A percentile compares a stretch with the other conserved stretches of the same genome.
These are phyloP conservation scores for Lasioglossum villosulum DNA, from an alignment of 2,888 invertebrate genomes.

Conservation along the genomic window DNA sequence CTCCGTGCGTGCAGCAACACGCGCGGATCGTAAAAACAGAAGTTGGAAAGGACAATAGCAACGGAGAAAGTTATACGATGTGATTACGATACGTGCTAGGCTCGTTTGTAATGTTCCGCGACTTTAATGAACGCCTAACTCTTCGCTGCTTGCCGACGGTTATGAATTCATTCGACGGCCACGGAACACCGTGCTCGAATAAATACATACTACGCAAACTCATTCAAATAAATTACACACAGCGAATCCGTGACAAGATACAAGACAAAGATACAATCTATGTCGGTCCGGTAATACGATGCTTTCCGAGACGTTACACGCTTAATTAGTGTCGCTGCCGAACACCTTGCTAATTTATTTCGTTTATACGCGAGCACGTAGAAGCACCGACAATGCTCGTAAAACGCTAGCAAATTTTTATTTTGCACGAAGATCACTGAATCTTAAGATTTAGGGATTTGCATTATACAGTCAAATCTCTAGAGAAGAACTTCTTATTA, in stretches of 20 bases:
- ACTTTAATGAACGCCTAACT: slow-evolving; percentile 29
- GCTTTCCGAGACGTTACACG: slow-evolving; percentile 6
- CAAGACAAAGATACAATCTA: neutral
- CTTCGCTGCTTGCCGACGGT: slow-evolving; percentile 17
- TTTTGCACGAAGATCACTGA: no score
- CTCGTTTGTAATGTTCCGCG: slow-evolving; percentile 42
- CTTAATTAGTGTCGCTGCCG: neutral
- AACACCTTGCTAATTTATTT: slow-evolving; percentile 5
- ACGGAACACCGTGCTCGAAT: neutral
- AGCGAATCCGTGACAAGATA: slow-evolving; percentile 22
- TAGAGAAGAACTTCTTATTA: no score
- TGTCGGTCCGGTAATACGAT: neutral
- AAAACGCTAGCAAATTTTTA: neutral
- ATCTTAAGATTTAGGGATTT: no score
- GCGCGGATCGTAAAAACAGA: slow-evolving; percentile 42
- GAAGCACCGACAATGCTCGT: neutral
- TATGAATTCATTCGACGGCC: slow-evolving; percentile 38
- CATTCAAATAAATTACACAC: slow-evolving; percentile 34
- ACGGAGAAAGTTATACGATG: slow-evolving; percentile 38
- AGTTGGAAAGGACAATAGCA: slow-evolving; percentile 45
- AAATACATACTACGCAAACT: neutral
- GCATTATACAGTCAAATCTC: no score
- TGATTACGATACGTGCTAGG: slow-evolving; percentile 38
- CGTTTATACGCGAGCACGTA: neutral
- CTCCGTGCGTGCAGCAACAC: slow-evolving; percentile 12